Evolutionary conservation across 53 echinoderm and acorn worm species (phyloP), one percentile per base, ranked within the genome.

Genomic region (Temnopleurus reevesii): DNA sequence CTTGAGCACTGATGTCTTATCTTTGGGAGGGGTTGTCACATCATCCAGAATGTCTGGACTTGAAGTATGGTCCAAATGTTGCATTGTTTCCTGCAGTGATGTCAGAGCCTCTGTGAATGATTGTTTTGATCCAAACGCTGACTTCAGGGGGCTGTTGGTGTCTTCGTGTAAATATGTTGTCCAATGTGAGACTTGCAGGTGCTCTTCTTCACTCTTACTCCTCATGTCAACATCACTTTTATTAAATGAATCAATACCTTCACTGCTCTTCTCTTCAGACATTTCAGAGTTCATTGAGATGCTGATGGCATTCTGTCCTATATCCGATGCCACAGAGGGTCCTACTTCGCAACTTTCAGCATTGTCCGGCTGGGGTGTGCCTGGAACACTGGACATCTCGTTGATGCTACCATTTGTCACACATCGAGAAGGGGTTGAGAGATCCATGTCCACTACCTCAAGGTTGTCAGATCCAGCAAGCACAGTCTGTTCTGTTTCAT

Each of bases 81-180:
- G 46, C 79, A 79, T 29, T 8, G 79, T 49, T 9, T n/a, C 46
- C 49, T 79, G 47, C 17, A 79, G 31, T 49, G 49, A 79, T 28
- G 79, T n/a, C 5, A 79, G 46, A 47, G 79, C 49, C 29, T 79
- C 79, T 29, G 28, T 47, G 24, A 79, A 79, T 27, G 79, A 79
- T n/a, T 79, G 79, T 41, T 49, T 79, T 46, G 79, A 79, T 28
- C 79, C 79, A 47, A 79, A 79, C 6, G 79, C 79, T 27, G 79
- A 79, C 30, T 47, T 79, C 46, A 79, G 10, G 5, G 49, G 79
- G 46, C 79, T 79, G 28, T 79, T 79, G 29, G 77, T 79, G 46
- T 79, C 47, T 29, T 79, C 79, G 15, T 79, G 46, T 5, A 79
- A 17, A 28, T 79, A 79, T 26, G 79, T 79, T 47, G 47, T 79